Conservation (phyloP, 2,113 vertebrate species). For the Pionites leucogaster region DNA sequence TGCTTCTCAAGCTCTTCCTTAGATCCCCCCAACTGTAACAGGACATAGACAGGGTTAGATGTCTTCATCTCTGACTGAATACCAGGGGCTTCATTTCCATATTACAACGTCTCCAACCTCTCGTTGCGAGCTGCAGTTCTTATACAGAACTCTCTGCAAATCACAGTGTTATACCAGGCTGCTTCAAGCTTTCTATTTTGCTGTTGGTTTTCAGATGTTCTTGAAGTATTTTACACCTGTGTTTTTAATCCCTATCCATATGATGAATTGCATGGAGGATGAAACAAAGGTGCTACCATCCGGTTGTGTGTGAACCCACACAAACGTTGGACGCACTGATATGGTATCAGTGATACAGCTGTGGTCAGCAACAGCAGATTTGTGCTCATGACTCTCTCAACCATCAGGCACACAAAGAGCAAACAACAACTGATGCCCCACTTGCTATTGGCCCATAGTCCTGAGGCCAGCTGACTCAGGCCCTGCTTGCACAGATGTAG, state of each 20-base stretch:
- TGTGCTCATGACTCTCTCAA: neutral
- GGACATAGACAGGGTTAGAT: neutral
- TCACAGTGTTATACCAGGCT: neutral
- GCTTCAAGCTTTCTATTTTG: neutral
- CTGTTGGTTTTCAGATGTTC: neutral
- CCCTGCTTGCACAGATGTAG: neutral
- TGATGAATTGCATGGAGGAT: neutral
- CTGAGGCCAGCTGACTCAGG: neutral
- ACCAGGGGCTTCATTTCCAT: neutral
- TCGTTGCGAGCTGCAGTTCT: neutral
- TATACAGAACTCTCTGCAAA: neutral
- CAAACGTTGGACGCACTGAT: fast-evolving
- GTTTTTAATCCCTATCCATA: neutral
- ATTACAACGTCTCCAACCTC: neutral
- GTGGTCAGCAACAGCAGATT: neutral
- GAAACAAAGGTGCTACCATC: neutral
- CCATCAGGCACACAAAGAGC: neutral
- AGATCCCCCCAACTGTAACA: neutral
- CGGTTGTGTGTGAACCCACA: neutral
- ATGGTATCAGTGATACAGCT: neutral
- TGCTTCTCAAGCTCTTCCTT: neutral
- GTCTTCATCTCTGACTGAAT: neutral
- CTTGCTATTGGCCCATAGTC: neutral
- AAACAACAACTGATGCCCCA: neutral
- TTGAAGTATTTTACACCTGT: neutral